A percentile compares a stretch with the other conserved stretches of the same genome.
Evolutionary conservation across 2,113 vertebrate genomes (phyloP).

Genomic region (Telmatochromis brachygnathus): DNA sequence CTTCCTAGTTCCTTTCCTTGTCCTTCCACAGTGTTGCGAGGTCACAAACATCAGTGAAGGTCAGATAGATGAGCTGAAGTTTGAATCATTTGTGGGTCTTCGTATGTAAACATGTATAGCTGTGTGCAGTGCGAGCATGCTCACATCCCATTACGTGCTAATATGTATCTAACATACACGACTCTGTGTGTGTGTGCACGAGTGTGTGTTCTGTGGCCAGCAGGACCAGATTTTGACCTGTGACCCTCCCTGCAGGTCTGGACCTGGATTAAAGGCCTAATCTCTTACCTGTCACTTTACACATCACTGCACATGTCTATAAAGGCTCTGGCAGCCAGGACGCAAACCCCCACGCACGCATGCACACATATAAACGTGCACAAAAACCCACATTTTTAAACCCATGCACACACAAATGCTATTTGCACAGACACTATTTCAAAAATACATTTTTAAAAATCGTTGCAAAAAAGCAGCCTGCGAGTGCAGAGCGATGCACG

Average conservation of each 20-base stretch:
- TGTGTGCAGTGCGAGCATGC: neutral
- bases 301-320: constrained; percentile 64
- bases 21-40: neutral
- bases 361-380: neutral
- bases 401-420: neutral
- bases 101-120: neutral
- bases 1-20: neutral
- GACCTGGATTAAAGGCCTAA: constrained; percentile 74
- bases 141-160: neutral
- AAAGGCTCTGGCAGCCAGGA: constrained; percentile 42
- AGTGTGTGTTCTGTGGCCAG: constrained; percentile 53
- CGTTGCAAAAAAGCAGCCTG: neutral
- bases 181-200: neutral
- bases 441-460: neutral
- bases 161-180: neutral
- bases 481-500: neutral
- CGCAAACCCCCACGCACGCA: neutral
- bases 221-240: constrained; percentile 76
- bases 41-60: neutral
- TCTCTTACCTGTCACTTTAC: constrained; percentile 77
- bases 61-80: neutral
- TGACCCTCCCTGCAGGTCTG: constrained; percentile 69
- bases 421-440: neutral
- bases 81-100: neutral
- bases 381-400: neutral